Percentiles rank a stretch among this genome's conserved stretches.
Conservation (phyloP, 2,888 invertebrate genomes). For the Drosophila yooni region DNA sequence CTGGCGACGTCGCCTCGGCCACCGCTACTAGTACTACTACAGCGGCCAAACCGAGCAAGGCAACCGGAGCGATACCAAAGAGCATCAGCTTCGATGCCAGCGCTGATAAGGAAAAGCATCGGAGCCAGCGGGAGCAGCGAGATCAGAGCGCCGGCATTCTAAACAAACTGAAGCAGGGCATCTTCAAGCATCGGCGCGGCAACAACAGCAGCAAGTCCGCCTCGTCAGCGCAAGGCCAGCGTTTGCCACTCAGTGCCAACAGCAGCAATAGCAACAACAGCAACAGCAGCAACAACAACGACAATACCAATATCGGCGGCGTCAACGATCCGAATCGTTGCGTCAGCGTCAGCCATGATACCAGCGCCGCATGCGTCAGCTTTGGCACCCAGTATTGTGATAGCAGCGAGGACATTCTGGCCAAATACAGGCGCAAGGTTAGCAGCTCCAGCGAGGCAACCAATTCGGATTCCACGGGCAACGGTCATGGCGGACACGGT, state of each 20-base stretch:
- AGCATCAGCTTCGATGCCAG: constrained; percentile 96
- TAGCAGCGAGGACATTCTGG: constrained; percentile 96
- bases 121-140: constrained; percentile 48
- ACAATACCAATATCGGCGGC: background rate
- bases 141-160: constrained; percentile 88
- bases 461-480: constrained; percentile 84
- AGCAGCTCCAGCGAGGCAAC: constrained; percentile 86
- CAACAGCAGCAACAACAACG: constrained; percentile 65
- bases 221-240: constrained; percentile 10
- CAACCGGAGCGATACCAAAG: constrained; percentile 95
- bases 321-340: constrained; percentile 63
- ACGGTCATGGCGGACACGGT: constrained; percentile 58
- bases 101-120: constrained; percentile 88
- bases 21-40: background rate
- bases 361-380: constrained; percentile 68
- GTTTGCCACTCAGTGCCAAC: background rate
- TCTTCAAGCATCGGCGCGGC: constrained; percentile 88
- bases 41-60: constrained; percentile 85
- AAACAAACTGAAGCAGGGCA: constrained; percentile 89
- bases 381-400: constrained; percentile 86
- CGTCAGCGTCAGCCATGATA: constrained; percentile 78
- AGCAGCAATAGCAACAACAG: constrained; percentile 85
- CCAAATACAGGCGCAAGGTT: constrained; percentile 93
- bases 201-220: constrained; percentile 78
- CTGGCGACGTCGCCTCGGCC: background rate